A percentile compares a stretch with the other conserved stretches of the same genome.
phyloP scores from a whole-genome alignment of 2,888 invertebrate genomes.

The Chaetogeoica ovagalla region DNA sequence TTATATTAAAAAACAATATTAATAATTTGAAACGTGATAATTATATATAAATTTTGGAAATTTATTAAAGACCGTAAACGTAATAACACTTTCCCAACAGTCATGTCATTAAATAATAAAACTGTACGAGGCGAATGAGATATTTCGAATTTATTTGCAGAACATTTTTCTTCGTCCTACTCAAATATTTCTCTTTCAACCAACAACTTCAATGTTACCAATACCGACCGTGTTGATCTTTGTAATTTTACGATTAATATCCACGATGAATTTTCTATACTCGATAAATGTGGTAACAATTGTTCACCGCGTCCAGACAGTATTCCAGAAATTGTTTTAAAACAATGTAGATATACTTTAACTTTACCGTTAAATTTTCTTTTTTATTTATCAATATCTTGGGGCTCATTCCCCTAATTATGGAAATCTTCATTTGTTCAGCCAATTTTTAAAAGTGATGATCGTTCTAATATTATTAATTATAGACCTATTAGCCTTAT shows the following conservation, averaged over 20 bases:
- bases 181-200: neutral
- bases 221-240: neutral
- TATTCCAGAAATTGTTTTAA: constrained; percentile 8
- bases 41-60: constrained; percentile 18
- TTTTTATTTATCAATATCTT: constrained; percentile 1
- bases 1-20: too few relatives aligned
- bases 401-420: neutral
- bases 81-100: neutral
- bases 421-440: constrained; percentile 4
- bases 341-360: constrained; percentile 12
- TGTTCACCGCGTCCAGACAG: neutral
- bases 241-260: neutral
- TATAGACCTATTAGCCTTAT: constrained; percentile 12
- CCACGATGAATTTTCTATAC: neutral
- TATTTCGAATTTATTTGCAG: constrained; percentile 14
- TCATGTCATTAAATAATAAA: constrained; percentile 17
- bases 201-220: neutral
- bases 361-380: neutral
- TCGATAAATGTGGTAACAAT: neutral
- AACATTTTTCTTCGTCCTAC: constrained; percentile 1
- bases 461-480: constrained; percentile 10
- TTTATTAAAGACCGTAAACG: constrained; percentile 4
- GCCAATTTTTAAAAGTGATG: constrained; percentile 3
- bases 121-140: neutral
- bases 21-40: too few relatives aligned